Conservation (phyloP, 2,113 vertebrate species). For the Nettapus auritus region DNA sequence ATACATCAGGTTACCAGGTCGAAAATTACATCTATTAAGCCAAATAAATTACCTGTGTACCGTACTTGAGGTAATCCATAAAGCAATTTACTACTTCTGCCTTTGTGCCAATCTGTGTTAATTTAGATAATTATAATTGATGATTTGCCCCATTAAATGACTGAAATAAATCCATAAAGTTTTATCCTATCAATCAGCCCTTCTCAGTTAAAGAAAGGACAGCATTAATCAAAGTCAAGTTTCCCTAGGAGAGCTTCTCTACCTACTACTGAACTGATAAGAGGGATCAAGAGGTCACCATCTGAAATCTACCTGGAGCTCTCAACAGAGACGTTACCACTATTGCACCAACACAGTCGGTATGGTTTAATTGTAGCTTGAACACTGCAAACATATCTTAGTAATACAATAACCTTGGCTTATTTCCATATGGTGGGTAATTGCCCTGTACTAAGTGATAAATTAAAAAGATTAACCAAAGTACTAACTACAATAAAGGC, state of each 20-base stretch:
- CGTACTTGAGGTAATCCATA: conserved; percentile 41
- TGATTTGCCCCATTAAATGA: conserved; percentile 59
- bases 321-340: background rate
- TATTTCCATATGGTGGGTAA: conserved; percentile 63
- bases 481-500: conserved; percentile 68
- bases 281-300: background rate
- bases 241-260: conserved; percentile 23
- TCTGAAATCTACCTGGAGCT: conserved; percentile 28
- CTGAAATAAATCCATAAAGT: conserved; percentile 61
- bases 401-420: conserved; percentile 44
- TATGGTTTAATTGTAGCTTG: conserved; percentile 6
- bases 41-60: conserved; percentile 22
- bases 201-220: conserved; percentile 67
- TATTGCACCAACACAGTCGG: background rate
- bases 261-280: conserved; percentile 27
- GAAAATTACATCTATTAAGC: conserved; percentile 17
- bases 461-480: conserved; percentile 77
- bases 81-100: conserved; percentile 54
- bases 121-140: conserved; percentile 67
- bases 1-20: background rate
- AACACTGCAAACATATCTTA: conserved; percentile 33
- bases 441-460: conserved; percentile 67
- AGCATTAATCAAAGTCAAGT: conserved; percentile 49
- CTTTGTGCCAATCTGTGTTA: conserved; percentile 33
- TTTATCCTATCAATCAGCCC: conserved; percentile 33